phyloP scores from a whole-genome alignment of 2,888 invertebrate genomes.

The Ellobium chinense region DNA sequence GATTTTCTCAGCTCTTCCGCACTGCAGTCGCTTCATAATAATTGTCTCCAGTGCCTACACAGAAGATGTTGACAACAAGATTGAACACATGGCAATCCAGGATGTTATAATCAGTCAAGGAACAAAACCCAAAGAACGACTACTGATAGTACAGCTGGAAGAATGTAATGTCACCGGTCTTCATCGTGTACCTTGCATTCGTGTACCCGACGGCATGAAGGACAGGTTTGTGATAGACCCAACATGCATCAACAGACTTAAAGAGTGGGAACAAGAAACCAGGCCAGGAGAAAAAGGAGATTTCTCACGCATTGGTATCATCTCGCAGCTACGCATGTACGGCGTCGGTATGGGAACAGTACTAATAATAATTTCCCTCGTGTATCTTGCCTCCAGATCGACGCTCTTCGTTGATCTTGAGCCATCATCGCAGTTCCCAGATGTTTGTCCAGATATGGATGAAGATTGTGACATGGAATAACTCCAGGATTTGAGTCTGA shows the following conservation, averaged over 20 bases:
- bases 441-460: too few species aligned
- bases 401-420: too few species aligned
- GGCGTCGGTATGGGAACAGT: background rate
- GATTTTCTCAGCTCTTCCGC: background rate
- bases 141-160: background rate
- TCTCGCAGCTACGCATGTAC: background rate
- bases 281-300: background rate
- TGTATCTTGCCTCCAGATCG: too few species aligned
- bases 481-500: too few species aligned
- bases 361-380: too few species aligned
- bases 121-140: background rate
- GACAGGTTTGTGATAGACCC: background rate
- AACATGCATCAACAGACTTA: background rate
- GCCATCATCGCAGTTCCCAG: too few species aligned
- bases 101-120: background rate
- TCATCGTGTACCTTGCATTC: slow-evolving; percentile 1
- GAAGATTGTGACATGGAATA: too few species aligned
- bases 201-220: background rate
- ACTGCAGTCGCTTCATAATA: background rate
- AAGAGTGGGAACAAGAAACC: background rate
- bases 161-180: too few species aligned
- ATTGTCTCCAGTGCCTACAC: slow-evolving; percentile 9
- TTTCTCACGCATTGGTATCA: background rate
- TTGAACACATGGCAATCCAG: slow-evolving; percentile 1
- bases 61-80: background rate